Percentiles rank a stretch among this genome's conserved stretches.
These are phyloP conservation scores for Morpho deidamia DNA, from an alignment of 2,888 invertebrate species.

Conservation along the genomic window DNA sequence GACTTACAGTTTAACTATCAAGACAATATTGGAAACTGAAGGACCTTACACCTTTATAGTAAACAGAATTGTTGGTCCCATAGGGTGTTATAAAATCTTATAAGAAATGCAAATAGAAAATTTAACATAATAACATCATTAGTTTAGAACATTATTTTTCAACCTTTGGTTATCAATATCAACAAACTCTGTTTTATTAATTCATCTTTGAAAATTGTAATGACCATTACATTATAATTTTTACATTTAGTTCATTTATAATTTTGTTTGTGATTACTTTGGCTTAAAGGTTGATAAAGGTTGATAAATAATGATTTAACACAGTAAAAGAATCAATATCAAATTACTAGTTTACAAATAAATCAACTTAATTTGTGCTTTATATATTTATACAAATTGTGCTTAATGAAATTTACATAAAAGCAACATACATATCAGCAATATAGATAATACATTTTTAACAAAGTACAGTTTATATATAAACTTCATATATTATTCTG, in stretches of 20 bases:
- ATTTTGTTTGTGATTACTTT: too few relatives aligned
- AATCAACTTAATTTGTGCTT: slow-evolving; percentile 23
- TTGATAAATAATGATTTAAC: not conserved
- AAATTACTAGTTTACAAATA: slow-evolving; percentile 21
- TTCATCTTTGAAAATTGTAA: too few relatives aligned
- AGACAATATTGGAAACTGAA: slow-evolving; percentile 27
- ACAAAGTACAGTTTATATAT: slow-evolving; percentile 17
- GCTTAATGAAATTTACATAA: slow-evolving; percentile 23
- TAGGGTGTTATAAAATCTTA: slow-evolving; percentile 14
- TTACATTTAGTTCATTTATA: too few relatives aligned
- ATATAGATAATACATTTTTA: slow-evolving; percentile 12
- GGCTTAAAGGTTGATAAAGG: not conserved
- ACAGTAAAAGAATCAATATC: slow-evolving; percentile 14
- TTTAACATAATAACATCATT: not conserved
- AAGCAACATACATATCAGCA: slow-evolving; percentile 13
- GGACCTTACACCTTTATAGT: slow-evolving; percentile 21
- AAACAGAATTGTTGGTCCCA: slow-evolving; percentile 27
- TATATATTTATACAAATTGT: slow-evolving; percentile 28
- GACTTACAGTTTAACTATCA: slow-evolving; percentile 27
- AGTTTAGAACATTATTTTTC: not conserved
- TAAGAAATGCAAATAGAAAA: slow-evolving; percentile 16
- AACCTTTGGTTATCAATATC: not conserved
- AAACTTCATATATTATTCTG: slow-evolving; percentile 2
- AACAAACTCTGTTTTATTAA: too few relatives aligned
- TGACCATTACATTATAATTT: too few relatives aligned